Evolutionary conservation across 2,113 vertebrate species (phyloP), one percentile per base, ranked within the genome.

Genomic region (Callaeas wilsoni): DNA sequence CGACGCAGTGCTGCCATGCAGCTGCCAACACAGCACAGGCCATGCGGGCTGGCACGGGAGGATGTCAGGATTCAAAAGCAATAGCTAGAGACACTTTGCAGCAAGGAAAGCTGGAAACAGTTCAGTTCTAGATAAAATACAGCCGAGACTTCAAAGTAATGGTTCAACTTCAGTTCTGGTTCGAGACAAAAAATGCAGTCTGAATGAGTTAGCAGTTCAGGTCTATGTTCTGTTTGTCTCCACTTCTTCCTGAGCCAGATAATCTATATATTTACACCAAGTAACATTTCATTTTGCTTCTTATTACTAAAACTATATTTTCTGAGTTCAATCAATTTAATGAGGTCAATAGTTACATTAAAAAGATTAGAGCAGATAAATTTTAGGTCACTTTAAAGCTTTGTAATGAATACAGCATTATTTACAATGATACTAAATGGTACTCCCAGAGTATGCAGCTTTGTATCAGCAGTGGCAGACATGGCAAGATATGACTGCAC

Each of bases 21-120:
- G 87, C 49, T 76, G 44, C 64, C 49, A 69, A 16, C 13, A 60
- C 7, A 39, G 73, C 5, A 2, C 3, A 10, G 44, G 53, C 9
- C 14, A 32, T 0, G 2, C 1, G 5, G 50, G 37, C 44, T 62
- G 47, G n/a, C 76, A 41, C 0, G 0, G 42, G 5, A 63, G 35
- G 22, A 19, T 22, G 56, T 13, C 65, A 47, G 42, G 64, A 70
- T 71, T 50, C n/a, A 33, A 47, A 49, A 68, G 55, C 25, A 84
- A n/a, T 9, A 84, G 50, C n/a, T 52, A 65, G n/a, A 78, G 37
- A 69, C 29, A 16, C 21, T 42, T 39, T 55, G 18, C 5, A 20
- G 53, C 29, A 87, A 62, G 70, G 62, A 44, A 88, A 56, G 50
- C 12, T 42, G 39, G 44, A 57, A 87, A 33, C 30, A 35, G 32